phyloP scores from a whole-genome alignment of 2,888 invertebrate genomes.

The Germaria angustata region DNA sequence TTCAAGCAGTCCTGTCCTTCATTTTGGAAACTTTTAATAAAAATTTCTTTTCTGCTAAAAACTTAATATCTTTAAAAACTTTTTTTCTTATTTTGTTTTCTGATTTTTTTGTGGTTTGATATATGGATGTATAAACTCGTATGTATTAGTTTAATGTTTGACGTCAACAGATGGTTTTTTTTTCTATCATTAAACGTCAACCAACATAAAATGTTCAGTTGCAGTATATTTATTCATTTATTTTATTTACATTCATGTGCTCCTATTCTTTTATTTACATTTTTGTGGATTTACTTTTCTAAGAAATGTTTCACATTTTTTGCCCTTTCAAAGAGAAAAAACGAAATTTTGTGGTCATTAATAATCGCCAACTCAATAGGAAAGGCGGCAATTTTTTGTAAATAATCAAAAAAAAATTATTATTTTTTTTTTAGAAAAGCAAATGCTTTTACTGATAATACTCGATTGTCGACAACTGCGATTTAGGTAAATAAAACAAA shows the following conservation, averaged over 20 bases:
- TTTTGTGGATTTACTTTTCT: too few species aligned
- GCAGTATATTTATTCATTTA: not conserved
- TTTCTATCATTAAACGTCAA: conserved; percentile 58
- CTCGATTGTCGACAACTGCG: too few species aligned
- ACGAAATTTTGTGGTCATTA: too few species aligned
- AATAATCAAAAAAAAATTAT: too few species aligned
- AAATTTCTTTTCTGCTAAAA: conserved; percentile 11
- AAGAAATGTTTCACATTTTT: too few species aligned
- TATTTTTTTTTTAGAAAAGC: too few species aligned
- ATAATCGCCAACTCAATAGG: too few species aligned
- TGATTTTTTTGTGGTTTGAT: not conserved
- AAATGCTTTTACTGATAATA: too few species aligned
- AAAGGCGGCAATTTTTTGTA: too few species aligned
- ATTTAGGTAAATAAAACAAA: too few species aligned
- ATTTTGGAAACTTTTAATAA: conserved; percentile 49
- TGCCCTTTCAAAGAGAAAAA: too few species aligned
- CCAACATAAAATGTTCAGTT: conserved; percentile 35
- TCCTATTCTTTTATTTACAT: conserved; percentile 1
- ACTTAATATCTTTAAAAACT: not conserved
- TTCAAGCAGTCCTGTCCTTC: conserved; percentile 25
- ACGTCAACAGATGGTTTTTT: conserved; percentile 62
- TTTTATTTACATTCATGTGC: conserved; percentile 15
- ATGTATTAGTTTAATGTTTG: conserved; percentile 59
- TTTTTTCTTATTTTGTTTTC: conserved; percentile 8
- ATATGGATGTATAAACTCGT: too few species aligned